A percentile compares a stretch with the other conserved stretches of the same genome.
These are phyloP conservation scores for Plutomurus gul DNA, from an alignment of 1,140 invertebrate species.

Conservation along the genomic window DNA sequence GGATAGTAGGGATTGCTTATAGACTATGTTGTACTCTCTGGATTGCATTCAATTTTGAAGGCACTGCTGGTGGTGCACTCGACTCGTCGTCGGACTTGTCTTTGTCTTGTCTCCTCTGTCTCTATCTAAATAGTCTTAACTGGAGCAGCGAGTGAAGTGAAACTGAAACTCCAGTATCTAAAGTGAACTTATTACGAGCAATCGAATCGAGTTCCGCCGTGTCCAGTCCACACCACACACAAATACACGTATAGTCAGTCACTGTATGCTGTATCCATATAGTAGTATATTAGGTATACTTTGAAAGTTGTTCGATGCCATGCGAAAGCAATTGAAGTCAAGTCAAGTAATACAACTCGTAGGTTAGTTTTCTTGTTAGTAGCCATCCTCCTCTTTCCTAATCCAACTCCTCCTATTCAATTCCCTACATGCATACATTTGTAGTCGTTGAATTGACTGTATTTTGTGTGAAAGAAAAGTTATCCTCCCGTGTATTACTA, in stretches of 20 bases:
- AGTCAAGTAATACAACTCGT: neutral
- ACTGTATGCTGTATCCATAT: too few species aligned
- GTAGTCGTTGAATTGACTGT: neutral
- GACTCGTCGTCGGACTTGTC: neutral
- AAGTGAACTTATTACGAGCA: neutral
- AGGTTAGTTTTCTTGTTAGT: constrained; percentile 20
- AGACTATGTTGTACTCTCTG: too few species aligned
- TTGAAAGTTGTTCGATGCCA: too few species aligned
- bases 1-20: too few species aligned
- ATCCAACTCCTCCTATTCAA: constrained; percentile 24
- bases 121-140: neutral
- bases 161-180: too few species aligned
- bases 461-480: too few species aligned
- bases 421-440: neutral
- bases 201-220: neutral
- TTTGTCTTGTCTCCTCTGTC: neutral
- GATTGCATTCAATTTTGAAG: too few species aligned
- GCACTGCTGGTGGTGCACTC: neutral
- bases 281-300: too few species aligned
- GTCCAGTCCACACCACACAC: neutral
- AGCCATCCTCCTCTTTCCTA: constrained; percentile 5
- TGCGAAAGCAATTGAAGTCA: neutral
- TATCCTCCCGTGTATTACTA: too few species aligned
- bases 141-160: too few species aligned
- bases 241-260: neutral